Base-by-base conservation (phyloP, 2,888 invertebrate species). In the Acrobeloides nanus region DNA sequence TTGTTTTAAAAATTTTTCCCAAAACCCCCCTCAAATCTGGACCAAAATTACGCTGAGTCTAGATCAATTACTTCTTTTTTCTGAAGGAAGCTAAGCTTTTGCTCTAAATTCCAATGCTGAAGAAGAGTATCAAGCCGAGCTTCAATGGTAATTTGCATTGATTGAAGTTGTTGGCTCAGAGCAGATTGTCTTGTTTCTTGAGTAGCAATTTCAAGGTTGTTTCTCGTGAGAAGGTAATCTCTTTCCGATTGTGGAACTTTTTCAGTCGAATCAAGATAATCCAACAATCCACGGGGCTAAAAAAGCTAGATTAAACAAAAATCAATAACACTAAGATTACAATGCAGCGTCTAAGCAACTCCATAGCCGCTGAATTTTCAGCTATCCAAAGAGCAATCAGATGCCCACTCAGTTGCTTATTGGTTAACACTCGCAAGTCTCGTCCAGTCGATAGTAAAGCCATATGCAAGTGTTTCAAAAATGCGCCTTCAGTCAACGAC, bases 301-400 rank as follows among this genome's bases (percentile, higher is more conserved):
- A 77, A 72, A 38, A 51, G 52, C 56, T 18, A 23, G 20, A 39
- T 29, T 34, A 29, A 3, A 4, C 12, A 35, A 3, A n/a, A 4
- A 23, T 4, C 35, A 2, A 15, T 3, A 4, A 23, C 12, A 12
- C 17, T 5, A 35, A n/a, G n/a, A 4, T 23, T 34, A 70, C 67
- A 46, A 72, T 43, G 51, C 62, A 65, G 29, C 70, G 33, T 18
- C 40, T 46, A 15, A 72, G 46, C 20, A 73, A 53, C 38, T 71
- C 68, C 43, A 57, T 62, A 2, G 72, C 71, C 3, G 61, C 57
- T 38, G 64, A 59, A 43, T 93, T 90, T 43, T 88, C 90, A 0
- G 89, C 89, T 8, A 92, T 82, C 97, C 97, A 97, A 27, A 99
- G 80, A 3, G 88, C 88, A 32, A 97, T 86, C 43, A 97, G 80